Base-by-base conservation (phyloP, 2,888 invertebrate species). In the Plebejus anna region DNA sequence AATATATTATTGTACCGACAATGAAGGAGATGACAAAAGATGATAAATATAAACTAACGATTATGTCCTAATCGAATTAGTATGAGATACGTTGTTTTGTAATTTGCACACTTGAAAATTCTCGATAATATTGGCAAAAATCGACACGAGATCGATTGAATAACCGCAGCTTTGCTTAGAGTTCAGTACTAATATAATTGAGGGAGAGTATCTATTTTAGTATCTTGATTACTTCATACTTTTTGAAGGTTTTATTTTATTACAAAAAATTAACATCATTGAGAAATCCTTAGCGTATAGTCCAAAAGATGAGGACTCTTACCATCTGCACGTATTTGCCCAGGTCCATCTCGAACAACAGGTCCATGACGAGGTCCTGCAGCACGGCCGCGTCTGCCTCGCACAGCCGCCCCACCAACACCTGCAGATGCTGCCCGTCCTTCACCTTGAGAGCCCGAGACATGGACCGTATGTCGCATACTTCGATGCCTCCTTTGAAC, bases 271-370 rank as follows among this genome's bases (percentile, higher is more conserved):
- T 32, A 32, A 32, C 2, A 2, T 32, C 32, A 32, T 32, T 32
- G 32, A 32, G 32, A 32, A 32, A 32, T 32, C 32, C 32, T 32
- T 32, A 47, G 9, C 47, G 47, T 3, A 47, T 47, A 47, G 47
- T 47, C 9, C 47, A 47, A 47, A 9, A 47, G 47, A 11, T 47
- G 3, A 3, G 9, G 9, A 47, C 47, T 0, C 11, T 3, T 79
- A 95, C 94, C 94, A 95, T 94, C 79, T 88, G 90, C 76, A 95
- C 79, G 81, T 94, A 91, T 82, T 94, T 95, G n/a, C 85, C 88
- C 78, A 94, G 90, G 82, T 95, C 89, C 2, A 95, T 83, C 82
- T 95, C 91, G 75, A 90, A 84, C 66, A 95, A 77, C 5, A 95
- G 78, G 75, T 90, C 90, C 77, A 90, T 88, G 3, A 94, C 79